Evolutionary conservation across 2,888 invertebrate species (phyloP), one percentile per base, ranked within the genome.

Genomic region (Harmothoe impar): DNA sequence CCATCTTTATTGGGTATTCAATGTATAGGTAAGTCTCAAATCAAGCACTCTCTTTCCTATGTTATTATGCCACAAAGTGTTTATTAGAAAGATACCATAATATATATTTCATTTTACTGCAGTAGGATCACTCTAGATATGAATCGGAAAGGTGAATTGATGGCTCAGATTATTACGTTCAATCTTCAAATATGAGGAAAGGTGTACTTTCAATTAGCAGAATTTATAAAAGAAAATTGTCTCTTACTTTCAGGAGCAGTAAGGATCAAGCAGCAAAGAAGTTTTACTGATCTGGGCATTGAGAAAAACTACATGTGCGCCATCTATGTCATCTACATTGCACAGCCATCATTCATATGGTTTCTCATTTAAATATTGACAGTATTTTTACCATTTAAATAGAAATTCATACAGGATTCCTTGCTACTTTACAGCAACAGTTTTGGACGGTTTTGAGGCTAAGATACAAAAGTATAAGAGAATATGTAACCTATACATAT

Each of bases 1-100:
- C 93, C n/a, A 85, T 94, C n/a, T 92, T 94, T 51, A 92, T 95
- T 91, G 94, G 94, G 88, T 95, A 94, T 92, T 93, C 94, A 93
- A 93, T 94, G 0, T 95, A 95, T 93, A 94, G 93, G 95, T 95
- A 92, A 93, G 94, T 93, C 3, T 20, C 33, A n/a, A 23, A 31
- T 52, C 5, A 52, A 89, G 17, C 33, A 51, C 12, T 25, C 35
- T 7, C 25, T 51, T 89, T 33, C 51, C 31, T 25, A 31, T 1
- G 7, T 10, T 29, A 31, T 77, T 7, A 31, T 7, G n/a, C 5
- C 17, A 20, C 15, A 68, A 68, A 17, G 17, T n/a, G n/a, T 68
- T 7, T n/a, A 20, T 12, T n/a, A 68, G 17, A n/a, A n/a, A n/a
- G n/a, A n/a, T n/a, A n/a, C n/a, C n/a, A n/a, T n/a, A n/a, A n/a